phyloP scores from a whole-genome alignment of 2,797 vertebrate species.

The Leptodactylus fallax region DNA sequence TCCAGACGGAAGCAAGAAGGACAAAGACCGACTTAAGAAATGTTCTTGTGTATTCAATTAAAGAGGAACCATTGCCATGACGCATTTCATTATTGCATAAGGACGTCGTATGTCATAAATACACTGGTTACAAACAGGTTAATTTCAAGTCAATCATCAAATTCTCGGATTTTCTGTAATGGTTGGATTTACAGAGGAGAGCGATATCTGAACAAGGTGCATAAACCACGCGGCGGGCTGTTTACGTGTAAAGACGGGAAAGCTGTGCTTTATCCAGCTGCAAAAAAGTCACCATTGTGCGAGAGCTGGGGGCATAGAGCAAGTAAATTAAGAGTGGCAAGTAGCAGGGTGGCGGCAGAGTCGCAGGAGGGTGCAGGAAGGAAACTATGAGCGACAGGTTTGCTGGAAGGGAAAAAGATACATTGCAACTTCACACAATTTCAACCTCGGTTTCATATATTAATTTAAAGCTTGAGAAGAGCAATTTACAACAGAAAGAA shows the following conservation, averaged over 20 bases:
- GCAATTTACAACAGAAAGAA: not conserved
- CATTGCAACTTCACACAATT: not conserved
- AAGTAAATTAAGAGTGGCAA: not conserved
- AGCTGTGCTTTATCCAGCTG: not conserved
- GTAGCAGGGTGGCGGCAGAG: not conserved
- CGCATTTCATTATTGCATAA: slow-evolving; percentile 55
- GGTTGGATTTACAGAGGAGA: slow-evolving; percentile 8
- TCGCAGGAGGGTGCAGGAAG: not conserved
- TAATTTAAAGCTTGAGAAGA: not conserved
- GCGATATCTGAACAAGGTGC: slow-evolving; percentile 15
- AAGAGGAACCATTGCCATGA: slow-evolving; percentile 24
- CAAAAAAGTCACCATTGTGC: not conserved
- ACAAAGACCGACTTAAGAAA: slow-evolving; percentile 37
- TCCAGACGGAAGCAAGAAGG: slow-evolving; percentile 29
- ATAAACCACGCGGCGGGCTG: not conserved
- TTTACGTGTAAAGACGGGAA: not conserved
- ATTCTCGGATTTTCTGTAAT: not conserved
- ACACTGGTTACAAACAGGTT: slow-evolving; percentile 28
- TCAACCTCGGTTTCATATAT: not conserved
- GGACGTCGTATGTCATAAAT: slow-evolving; percentile 17
- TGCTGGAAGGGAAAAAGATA: not conserved
- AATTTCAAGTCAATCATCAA: not conserved
- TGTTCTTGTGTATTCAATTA: slow-evolving; percentile 50
- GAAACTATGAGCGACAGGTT: not conserved
- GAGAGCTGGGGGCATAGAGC: not conserved